A percentile compares a stretch with the other conserved stretches of the same genome.
phyloP scores from a whole-genome alignment of 2,113 vertebrate genomes.

The Seriola dumerili region DNA sequence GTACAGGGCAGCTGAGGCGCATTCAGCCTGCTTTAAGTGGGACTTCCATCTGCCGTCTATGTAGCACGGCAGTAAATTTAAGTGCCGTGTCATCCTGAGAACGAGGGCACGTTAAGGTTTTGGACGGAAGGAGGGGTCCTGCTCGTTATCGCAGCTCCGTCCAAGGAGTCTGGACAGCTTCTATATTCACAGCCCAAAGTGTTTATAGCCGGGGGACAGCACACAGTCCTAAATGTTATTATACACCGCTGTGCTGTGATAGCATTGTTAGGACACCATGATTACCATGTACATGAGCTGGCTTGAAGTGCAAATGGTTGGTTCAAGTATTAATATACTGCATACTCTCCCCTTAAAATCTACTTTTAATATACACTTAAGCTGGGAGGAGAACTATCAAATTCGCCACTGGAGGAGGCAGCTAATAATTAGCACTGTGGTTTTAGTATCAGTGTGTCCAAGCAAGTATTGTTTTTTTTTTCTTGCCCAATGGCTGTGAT shows the following conservation, averaged over 20 bases:
- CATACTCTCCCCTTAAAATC: not conserved
- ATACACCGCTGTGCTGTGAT: constrained; percentile 59
- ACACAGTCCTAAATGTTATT: constrained; percentile 80
- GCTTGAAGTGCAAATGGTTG: not conserved
- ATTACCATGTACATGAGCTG: not conserved
- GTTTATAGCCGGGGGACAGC: constrained; percentile 74
- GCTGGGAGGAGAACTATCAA: not conserved
- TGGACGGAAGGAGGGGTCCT: constrained; percentile 30
- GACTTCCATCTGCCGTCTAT: constrained; percentile 25
- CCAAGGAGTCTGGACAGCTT: constrained; percentile 78
- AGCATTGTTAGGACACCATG: constrained; percentile 63
- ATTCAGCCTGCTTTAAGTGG: constrained; percentile 7
- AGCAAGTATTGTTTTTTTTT: no score
- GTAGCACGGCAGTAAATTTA: constrained; percentile 43
- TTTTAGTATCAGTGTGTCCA: not conserved
- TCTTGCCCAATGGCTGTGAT: no score
- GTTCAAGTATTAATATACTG: not conserved
- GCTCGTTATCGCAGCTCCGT: constrained; percentile 56
- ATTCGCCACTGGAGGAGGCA: not conserved
- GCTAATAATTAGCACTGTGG: not conserved
- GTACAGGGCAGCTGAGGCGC: not conserved
- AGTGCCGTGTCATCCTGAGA: not conserved
- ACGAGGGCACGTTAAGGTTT: constrained; percentile 30
- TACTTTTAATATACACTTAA: not conserved
- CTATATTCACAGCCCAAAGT: constrained; percentile 65